phyloP scores from a whole-genome alignment of 2,797 vertebrate species.

The Enteromius trimaculatus region DNA sequence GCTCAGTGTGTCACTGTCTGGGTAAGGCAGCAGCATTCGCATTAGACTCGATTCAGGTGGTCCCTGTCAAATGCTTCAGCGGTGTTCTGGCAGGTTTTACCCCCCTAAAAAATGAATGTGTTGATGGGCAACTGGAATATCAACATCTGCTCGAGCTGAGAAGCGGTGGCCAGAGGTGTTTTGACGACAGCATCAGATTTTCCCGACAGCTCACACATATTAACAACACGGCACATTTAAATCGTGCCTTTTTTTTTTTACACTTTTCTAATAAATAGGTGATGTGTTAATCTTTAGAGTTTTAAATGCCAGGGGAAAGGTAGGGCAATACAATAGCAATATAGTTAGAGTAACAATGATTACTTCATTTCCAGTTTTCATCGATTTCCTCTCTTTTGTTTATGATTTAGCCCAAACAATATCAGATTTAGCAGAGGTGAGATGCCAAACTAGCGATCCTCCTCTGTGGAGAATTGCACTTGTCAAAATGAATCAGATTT shows the following conservation, averaged over 20 bases:
- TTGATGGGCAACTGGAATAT: conserved; percentile 43
- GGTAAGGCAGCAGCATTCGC: neutral
- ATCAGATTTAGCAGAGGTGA: conserved; percentile 5
- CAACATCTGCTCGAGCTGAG: conserved; percentile 40
- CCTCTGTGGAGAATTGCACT: conserved; percentile 22
- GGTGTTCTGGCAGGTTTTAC: conserved; percentile 15
- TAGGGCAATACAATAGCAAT: neutral
- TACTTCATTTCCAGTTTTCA: neutral
- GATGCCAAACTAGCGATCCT: conserved; percentile 2
- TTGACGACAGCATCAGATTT: neutral
- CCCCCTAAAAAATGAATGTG: conserved; percentile 3
- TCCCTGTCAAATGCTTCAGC: conserved; percentile 49
- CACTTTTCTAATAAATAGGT: neutral
- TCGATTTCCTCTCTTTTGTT: neutral
- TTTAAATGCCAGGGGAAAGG: neutral
- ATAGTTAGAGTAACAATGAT: neutral
- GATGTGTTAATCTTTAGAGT: neutral
- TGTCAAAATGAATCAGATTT: conserved; percentile 43
- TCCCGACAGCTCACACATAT: conserved; percentile 1
- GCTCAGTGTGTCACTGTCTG: conserved; percentile 1
- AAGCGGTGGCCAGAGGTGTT: conserved; percentile 5
- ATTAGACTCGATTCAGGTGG: conserved; percentile 34
- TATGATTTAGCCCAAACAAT: neutral
- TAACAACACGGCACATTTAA: conserved; percentile 9
- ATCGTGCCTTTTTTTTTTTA: neutral